These are phyloP conservation scores for Anas platyrhynchos DNA, from an alignment of 2,113 vertebrate genomes.

Conservation along the genomic window DNA sequence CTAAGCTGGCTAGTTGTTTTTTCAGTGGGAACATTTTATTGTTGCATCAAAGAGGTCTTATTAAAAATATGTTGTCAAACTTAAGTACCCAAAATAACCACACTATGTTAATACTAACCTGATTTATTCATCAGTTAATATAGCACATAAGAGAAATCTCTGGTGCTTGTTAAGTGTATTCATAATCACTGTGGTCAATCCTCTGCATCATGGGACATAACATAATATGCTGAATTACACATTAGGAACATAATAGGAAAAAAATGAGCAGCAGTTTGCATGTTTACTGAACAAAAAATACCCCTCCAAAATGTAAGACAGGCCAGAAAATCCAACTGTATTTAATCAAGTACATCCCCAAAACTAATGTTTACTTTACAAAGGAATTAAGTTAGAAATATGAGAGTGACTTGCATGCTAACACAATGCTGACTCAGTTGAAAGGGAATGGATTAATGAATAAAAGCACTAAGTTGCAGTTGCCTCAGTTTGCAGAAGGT, in stretches of 20 bases:
- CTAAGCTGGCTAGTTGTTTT: background rate
- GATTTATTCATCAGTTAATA: background rate
- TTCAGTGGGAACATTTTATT: background rate
- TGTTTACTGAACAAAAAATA: background rate
- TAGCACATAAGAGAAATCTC: background rate
- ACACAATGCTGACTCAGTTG: background rate
- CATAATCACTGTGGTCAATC: background rate
- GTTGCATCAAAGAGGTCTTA: background rate
- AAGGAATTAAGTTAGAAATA: background rate
- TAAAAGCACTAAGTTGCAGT: background rate
- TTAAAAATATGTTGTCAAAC: background rate
- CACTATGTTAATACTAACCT: background rate
- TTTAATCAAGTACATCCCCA: background rate
- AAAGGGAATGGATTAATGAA: background rate
- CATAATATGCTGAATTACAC: background rate
- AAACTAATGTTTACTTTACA: background rate
- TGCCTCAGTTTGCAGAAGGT: accelerated
- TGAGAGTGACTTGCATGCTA: background rate
- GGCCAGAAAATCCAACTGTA: background rate
- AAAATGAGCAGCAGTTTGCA: background rate
- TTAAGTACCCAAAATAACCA: background rate
- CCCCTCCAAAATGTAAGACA: background rate
- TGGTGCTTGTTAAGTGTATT: background rate
- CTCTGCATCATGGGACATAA: background rate
- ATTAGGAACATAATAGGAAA: background rate